Evolutionary conservation across 2,113 vertebrate genomes (phyloP), one percentile per base, ranked within the genome.

Genomic region (Excalfactoria chinensis): DNA sequence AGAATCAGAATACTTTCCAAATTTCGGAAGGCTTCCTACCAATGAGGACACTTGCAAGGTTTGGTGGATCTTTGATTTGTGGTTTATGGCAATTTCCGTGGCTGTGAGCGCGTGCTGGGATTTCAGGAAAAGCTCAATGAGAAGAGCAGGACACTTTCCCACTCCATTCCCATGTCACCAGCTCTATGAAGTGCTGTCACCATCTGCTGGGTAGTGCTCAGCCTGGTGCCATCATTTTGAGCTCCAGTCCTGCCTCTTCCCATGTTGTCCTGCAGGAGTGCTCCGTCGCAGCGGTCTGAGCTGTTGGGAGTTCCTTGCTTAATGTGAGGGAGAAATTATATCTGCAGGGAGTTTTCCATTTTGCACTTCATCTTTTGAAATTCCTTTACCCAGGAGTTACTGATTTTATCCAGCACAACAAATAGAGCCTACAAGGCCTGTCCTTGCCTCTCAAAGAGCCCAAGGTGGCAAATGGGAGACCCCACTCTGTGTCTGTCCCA

Each of bases 401-500:
- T 59, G 0, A 23, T 82, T 89, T 81, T 64, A 71, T 35, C 41
- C 62, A 63, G 35, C 60, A 23, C 1, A 3, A 32, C 66, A 43
- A 7, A 4, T 34, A 2, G 3, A 21, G 56, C 62, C 56, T 35
- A 22, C 44, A 62, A 4, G 30, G 14, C 37, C 19, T 34, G 60
- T 53, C 55, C 80, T 21, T 77, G 56, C 60, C 22, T 9, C 73
- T 79, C 25, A 6, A 6, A 64, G 49, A 55, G 69, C 51, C 3
- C 5, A 34, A 68, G 7, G 2, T 48, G 74, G 18, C 3, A 0
- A 66, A 32, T 78, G 46, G 70, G n/a, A 26, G 43, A 34, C 1
- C 0, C 19, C 0, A 0, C 43, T 13, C 14, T 0, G 0, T 3
- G 3, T 46, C 37, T 70, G 17, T 72, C 19, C 55, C 5, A 1